These are phyloP conservation scores for Alethe diademata DNA, from an alignment of 2,113 vertebrate species.

Conservation along the genomic window DNA sequence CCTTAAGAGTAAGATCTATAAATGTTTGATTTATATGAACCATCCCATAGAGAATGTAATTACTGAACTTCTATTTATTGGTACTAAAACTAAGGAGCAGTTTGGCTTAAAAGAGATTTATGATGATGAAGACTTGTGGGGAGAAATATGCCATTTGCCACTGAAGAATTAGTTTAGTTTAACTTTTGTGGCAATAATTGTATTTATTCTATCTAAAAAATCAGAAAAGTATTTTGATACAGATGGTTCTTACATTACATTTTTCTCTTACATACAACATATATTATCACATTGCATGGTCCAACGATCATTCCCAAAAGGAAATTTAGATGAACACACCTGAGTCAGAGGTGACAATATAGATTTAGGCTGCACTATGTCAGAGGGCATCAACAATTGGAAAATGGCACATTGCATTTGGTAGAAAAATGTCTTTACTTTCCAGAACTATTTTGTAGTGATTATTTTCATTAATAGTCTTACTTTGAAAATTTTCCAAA, in stretches of 20 bases:
- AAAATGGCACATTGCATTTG: fast-evolving
- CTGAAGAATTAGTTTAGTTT: background rate
- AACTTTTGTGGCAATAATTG: background rate
- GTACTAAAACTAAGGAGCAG: background rate
- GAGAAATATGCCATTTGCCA: background rate
- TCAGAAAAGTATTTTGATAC: background rate
- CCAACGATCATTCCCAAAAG: background rate
- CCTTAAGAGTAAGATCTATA: background rate
- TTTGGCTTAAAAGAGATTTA: background rate
- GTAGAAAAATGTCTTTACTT: background rate
- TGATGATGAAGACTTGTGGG: background rate
- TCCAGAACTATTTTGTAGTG: background rate
- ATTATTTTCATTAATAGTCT: background rate
- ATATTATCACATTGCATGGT: background rate
- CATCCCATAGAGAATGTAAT: background rate
- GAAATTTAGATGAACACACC: background rate
- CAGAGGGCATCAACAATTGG: background rate
- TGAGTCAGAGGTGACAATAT: background rate
- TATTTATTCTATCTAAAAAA: background rate
- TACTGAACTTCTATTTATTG: background rate
- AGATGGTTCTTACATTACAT: background rate
- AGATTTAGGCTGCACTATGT: background rate
- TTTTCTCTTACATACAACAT: background rate
- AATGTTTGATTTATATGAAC: background rate
- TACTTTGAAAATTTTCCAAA: background rate